These are phyloP conservation scores for Anisognathus igniventris DNA, from an alignment of 2,797 vertebrate genomes.

Conservation along the genomic window DNA sequence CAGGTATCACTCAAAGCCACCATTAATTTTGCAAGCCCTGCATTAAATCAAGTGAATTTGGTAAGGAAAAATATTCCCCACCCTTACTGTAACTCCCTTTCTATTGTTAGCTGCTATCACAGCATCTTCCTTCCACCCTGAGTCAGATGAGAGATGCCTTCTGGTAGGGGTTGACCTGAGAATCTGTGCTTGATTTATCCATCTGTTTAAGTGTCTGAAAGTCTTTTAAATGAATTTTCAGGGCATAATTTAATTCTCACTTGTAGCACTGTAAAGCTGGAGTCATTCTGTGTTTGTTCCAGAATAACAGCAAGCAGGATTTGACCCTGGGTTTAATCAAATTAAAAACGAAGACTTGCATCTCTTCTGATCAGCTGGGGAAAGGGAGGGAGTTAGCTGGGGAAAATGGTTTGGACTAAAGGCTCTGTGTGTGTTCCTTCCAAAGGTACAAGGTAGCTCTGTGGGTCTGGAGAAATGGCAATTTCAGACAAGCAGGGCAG, in stretches of 20 bases:
- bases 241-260: conserved; percentile 40
- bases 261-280: neutral
- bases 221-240: conserved; percentile 60
- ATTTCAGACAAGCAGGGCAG: neutral
- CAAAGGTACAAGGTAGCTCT: no score
- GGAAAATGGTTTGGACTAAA: neutral
- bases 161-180: conserved; percentile 61
- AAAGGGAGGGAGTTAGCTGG: neutral
- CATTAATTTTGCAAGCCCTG: conserved; percentile 70
- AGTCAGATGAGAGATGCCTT: conserved; percentile 71
- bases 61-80: conserved; percentile 32
- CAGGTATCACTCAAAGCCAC: conserved; percentile 77
- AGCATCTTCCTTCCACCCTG: conserved; percentile 49
- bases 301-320: neutral
- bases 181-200: conserved; percentile 61
- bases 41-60: conserved; percentile 73
- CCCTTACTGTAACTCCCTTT: conserved; percentile 36
- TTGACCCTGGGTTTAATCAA: neutral
- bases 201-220: conserved; percentile 65
- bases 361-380: neutral
- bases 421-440: neutral
- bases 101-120: conserved; percentile 58
- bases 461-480: neutral
- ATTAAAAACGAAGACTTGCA: neutral
- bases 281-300: neutral